Percentiles rank a stretch among this genome's conserved stretches.
These are phyloP conservation scores for Cariama cristata DNA, from an alignment of 2,113 vertebrate genomes.

Conservation along the genomic window DNA sequence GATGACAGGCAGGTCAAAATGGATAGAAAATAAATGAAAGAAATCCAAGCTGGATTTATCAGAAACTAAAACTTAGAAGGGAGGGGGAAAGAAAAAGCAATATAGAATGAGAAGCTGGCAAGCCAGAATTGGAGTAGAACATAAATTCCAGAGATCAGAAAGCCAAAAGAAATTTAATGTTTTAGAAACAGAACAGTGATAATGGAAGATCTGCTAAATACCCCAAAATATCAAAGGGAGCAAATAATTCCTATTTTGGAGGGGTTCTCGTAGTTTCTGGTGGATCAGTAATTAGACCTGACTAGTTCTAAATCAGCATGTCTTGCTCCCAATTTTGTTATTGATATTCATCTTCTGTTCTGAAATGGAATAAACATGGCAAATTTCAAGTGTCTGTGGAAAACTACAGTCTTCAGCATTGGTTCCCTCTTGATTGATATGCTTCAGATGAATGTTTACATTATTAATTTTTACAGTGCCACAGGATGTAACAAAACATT, in stretches of 20 bases:
- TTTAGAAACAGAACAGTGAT: background rate
- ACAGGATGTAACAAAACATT: background rate
- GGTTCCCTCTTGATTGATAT: background rate
- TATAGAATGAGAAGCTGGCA: background rate
- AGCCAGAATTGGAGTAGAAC: background rate
- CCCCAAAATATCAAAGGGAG: background rate
- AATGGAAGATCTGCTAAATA: background rate
- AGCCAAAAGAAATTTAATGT: background rate
- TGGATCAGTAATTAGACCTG: background rate
- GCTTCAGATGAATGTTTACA: background rate
- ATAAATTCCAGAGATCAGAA: background rate
- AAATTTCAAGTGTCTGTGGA: background rate
- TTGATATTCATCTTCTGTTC: background rate
- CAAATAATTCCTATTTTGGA: background rate
- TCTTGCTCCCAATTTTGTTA: background rate
- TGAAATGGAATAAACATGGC: background rate
- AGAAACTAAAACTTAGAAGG: background rate
- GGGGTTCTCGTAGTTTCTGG: background rate
- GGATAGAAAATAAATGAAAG: background rate
- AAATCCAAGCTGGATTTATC: background rate
- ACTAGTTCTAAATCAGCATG: background rate
- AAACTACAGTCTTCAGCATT: background rate
- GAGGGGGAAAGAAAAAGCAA: background rate
- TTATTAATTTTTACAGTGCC: background rate
- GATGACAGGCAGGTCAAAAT: background rate